These are phyloP conservation scores for Calycopis cecrops DNA, from an alignment of 1,140 invertebrate species.

Conservation along the genomic window DNA sequence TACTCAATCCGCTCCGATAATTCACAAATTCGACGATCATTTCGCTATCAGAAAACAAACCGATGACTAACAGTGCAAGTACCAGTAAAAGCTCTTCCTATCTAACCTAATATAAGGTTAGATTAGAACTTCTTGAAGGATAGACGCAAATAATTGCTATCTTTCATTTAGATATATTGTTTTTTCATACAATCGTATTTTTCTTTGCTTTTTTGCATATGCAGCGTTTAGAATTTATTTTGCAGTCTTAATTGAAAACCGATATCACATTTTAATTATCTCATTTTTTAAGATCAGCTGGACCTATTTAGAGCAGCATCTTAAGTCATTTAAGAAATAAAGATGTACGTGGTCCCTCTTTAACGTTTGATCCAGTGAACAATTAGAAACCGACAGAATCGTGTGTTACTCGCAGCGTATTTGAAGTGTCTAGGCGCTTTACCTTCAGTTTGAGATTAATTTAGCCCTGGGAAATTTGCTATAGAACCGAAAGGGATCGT, in stretches of 20 bases:
- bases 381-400: too few species aligned
- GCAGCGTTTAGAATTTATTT: too few species aligned
- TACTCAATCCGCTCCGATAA: slow-evolving; percentile 46
- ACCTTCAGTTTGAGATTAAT: slow-evolving; percentile 11
- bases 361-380: too few species aligned
- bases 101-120: slow-evolving; percentile 9
- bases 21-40: slow-evolving; percentile 47
- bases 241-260: too few species aligned
- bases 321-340: too few species aligned
- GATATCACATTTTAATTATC: too few species aligned
- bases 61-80: slow-evolving; percentile 19
- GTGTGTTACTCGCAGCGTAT: not conserved
- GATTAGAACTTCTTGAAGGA: slow-evolving; percentile 1
- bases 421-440: not conserved
- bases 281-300: too few species aligned
- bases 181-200: too few species aligned
- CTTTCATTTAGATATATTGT: not conserved
- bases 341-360: too few species aligned
- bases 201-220: too few species aligned
- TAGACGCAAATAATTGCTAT: not conserved
- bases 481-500: slow-evolving; percentile 43
- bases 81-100: too few species aligned
- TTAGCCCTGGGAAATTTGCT: slow-evolving; percentile 18
- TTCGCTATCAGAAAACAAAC: slow-evolving; percentile 29
- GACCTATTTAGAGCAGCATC: too few species aligned